Evolutionary conservation across 2,888 invertebrate genomes (phyloP).

Genomic region (Tenthredo scrophulariae): DNA sequence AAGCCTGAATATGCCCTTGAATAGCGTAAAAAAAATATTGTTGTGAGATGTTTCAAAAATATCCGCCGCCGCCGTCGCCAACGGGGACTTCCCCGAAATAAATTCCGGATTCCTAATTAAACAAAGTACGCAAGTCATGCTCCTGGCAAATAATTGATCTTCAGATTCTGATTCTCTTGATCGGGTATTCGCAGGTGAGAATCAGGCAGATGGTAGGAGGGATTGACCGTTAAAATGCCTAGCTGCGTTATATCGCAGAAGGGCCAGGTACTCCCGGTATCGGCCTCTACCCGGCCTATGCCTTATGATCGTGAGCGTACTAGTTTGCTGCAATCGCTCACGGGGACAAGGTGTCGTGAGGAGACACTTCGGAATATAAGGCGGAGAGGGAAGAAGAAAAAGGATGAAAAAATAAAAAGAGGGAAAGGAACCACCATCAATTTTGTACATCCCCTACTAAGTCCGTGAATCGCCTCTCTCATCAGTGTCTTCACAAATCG

Average conservation of each 20-base stretch:
- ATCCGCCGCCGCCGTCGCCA: not conserved
- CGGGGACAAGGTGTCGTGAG: slow-evolving; percentile 22
- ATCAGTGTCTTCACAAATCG: not conserved
- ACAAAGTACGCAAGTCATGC: not conserved
- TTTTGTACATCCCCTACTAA: not conserved
- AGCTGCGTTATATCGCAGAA: slow-evolving; percentile 27
- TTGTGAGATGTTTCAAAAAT: not conserved
- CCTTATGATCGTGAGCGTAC: not conserved
- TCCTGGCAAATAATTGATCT: not conserved
- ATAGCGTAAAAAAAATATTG: slow-evolving; percentile 60
- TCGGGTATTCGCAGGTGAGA: not conserved
- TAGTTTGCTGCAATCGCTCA: slow-evolving; percentile 46
- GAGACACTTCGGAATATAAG: not conserved
- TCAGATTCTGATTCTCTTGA: not conserved
- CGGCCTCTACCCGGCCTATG: not conserved
- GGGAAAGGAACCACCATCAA: not conserved
- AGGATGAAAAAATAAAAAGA: not conserved
- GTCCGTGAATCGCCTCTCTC: not conserved
- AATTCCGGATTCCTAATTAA: not conserved
- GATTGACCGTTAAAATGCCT: slow-evolving; percentile 11
- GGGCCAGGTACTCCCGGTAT: slow-evolving; percentile 23
- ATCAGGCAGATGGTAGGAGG: slow-evolving; percentile 1
- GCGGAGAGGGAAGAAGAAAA: not conserved
- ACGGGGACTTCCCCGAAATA: not conserved
- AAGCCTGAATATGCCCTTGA: slow-evolving; percentile 95